Evolutionary conservation across 2,888 invertebrate species (phyloP), one percentile per base, ranked within the genome.

Genomic region (Beris chalybata): DNA sequence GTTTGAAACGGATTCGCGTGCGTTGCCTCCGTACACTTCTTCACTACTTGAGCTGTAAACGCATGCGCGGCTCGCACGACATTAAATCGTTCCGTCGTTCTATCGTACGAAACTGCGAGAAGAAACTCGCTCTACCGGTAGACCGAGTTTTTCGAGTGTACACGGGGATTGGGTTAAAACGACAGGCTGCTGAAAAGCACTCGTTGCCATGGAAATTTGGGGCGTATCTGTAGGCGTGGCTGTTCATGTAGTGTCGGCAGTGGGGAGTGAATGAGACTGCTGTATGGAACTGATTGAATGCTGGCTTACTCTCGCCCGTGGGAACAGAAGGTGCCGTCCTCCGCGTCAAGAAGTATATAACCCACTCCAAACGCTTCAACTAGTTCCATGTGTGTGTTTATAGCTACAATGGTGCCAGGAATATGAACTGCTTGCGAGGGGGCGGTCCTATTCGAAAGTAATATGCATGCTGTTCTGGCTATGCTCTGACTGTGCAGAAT

Each of bases 11-110:
- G 54, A 63, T 55, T 47, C 64, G 57, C 50, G 32, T 64, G 56
- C 65, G 29, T 52, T 63, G 22, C 63, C 29, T 15, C 32, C 13
- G 56, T 38, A 50, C 53, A 50, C 15, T 54, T 64, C 31, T 31
- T 67, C 64, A 44, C 64, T 63, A 55, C 31, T 32, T 45, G 30
- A 52, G 66, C 47, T 63, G 63, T 56, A 61, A 65, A 69, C 69
- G 69, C 69, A 69, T 67, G 69, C 69, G 69, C 65, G 61, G 43
- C 65, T 50, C 61, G 44, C 67, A 65, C 48, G 57, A 64, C 67
- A 69, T 69, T 65, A 58, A 65, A 32, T 52, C 31, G 52, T 47
- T n/a, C 48, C n/a, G 32, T 13, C 50, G 61, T 61, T 52, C 52
- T 53, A 15, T n/a, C 29, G 50, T 38, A 12, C 22, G 57, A 50